A percentile compares a stretch with the other conserved stretches of the same genome.
phyloP scores from a whole-genome alignment of 2,888 invertebrate species.

The Tortrix viridana region DNA sequence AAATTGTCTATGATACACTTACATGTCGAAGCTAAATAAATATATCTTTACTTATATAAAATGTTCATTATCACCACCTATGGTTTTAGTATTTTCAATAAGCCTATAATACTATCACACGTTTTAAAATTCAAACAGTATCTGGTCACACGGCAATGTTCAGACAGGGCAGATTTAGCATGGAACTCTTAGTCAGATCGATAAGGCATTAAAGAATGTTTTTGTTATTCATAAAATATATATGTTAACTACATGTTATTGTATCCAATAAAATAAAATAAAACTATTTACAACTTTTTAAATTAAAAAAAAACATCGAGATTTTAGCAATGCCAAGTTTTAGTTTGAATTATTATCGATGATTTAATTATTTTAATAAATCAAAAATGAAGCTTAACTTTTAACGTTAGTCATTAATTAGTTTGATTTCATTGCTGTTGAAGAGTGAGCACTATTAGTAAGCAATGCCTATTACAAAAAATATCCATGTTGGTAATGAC shows the following conservation, averaged over 20 bases:
- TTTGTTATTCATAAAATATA: too few species aligned
- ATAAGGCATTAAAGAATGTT: slow-evolving; percentile 22
- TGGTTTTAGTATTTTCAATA: slow-evolving; percentile 39
- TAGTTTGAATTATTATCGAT: slow-evolving; percentile 29
- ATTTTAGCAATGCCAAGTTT: slow-evolving; percentile 34
- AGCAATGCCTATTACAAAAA: too few species aligned
- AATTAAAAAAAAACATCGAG: slow-evolving; percentile 40
- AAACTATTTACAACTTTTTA: slow-evolving; percentile 36
- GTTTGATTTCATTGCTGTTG: too few species aligned
- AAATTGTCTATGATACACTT: slow-evolving; percentile 34
- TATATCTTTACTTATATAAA: slow-evolving; percentile 44
- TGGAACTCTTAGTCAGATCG: slow-evolving; percentile 10
- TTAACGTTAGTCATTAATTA: too few species aligned
- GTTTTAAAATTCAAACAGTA: slow-evolving; percentile 39
- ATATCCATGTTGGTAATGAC: too few species aligned
- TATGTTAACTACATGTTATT: too few species aligned
- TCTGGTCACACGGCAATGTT: slow-evolving; percentile 12
- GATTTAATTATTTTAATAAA: slow-evolving; percentile 22
- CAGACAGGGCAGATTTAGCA: slow-evolving; percentile 8
- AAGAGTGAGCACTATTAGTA: too few species aligned
- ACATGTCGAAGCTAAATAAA: slow-evolving; percentile 44
- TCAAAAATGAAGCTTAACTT: background rate
- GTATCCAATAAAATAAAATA: too few species aligned
- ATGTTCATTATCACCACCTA: slow-evolving; percentile 48
- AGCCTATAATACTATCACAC: slow-evolving; percentile 66